Percentiles rank a stretch among this genome's conserved stretches.
phyloP scores from a whole-genome alignment of 2,113 vertebrate genomes.

The Heterotis niloticus region DNA sequence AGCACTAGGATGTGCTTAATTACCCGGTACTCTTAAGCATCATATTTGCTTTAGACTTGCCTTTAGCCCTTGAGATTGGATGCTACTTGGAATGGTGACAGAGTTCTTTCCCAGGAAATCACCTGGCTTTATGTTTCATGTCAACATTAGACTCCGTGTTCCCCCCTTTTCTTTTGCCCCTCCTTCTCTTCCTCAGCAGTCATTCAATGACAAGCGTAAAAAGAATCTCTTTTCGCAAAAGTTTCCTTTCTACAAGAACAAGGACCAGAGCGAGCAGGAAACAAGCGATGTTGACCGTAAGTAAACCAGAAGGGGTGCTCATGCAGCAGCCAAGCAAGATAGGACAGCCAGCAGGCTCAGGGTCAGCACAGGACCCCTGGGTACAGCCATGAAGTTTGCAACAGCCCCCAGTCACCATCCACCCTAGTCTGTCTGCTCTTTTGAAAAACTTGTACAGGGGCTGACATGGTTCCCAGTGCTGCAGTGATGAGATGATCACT shows the following conservation, averaged over 20 bases:
- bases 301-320: constrained; percentile 63
- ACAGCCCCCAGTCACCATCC: background rate
- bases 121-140: constrained; percentile 67
- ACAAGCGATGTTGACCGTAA: constrained; percentile 98
- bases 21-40: no score
- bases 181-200: constrained; percentile 94
- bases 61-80: background rate
- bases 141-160: constrained; percentile 77
- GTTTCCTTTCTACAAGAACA: constrained; percentile 99
- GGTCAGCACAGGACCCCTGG: constrained; percentile 70
- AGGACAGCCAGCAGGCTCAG: constrained; percentile 57
- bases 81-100: constrained; percentile 43
- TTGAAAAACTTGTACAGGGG: background rate
- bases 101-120: constrained; percentile 66
- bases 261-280: constrained; percentile 96
- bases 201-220: constrained; percentile 98
- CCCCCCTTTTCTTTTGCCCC: constrained; percentile 79
- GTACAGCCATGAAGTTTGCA: constrained; percentile 56
- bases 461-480: background rate
- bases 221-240: constrained; percentile 99
- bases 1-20: no score
- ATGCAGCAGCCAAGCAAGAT: constrained; percentile 54
- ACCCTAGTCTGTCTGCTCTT: background rate
- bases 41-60: background rate
- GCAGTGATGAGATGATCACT: background rate